These are phyloP conservation scores for Poecilobothrus nobilitatus DNA, from an alignment of 2,888 invertebrate species.

Conservation along the genomic window DNA sequence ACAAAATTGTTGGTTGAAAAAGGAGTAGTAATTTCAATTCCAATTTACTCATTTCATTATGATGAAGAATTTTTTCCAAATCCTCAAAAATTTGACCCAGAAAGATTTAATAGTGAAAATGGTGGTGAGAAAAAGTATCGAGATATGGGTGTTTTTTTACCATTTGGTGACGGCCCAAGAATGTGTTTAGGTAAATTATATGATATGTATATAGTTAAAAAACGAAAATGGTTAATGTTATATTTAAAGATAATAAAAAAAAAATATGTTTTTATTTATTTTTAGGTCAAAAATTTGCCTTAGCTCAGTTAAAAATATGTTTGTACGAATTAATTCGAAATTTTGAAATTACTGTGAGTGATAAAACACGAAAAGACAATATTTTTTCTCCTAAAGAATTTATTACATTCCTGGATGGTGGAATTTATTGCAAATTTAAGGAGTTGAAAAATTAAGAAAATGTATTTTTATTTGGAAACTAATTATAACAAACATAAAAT, in stretches of 20 bases:
- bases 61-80: constrained; percentile 34
- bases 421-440: constrained; percentile 36
- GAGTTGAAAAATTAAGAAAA: constrained; percentile 4
- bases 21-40: constrained; percentile 33
- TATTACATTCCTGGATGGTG: constrained; percentile 32
- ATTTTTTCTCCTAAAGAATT: constrained; percentile 32
- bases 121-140: constrained; percentile 33
- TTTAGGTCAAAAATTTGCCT: constrained; percentile 29
- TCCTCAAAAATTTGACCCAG: constrained; percentile 35
- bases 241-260: neutral
- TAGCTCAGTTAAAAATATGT: constrained; percentile 34
- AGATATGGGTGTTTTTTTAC: constrained; percentile 37
- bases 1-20: constrained; percentile 26
- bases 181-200: constrained; percentile 34
- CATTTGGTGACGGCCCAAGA: constrained; percentile 42
- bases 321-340: constrained; percentile 30
- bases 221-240: constrained; percentile 7
- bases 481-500: too few relatives aligned
- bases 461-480: too few relatives aligned
- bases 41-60: constrained; percentile 35
- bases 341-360: constrained; percentile 30
- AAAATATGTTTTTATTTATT: neutral
- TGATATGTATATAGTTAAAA: neutral
- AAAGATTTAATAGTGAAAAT: constrained; percentile 34
- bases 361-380: constrained; percentile 29